Percentiles rank a stretch among this genome's conserved stretches.
Evolutionary conservation across 2,888 invertebrate genomes (phyloP).

Genomic region (Nomada ferruginata): DNA sequence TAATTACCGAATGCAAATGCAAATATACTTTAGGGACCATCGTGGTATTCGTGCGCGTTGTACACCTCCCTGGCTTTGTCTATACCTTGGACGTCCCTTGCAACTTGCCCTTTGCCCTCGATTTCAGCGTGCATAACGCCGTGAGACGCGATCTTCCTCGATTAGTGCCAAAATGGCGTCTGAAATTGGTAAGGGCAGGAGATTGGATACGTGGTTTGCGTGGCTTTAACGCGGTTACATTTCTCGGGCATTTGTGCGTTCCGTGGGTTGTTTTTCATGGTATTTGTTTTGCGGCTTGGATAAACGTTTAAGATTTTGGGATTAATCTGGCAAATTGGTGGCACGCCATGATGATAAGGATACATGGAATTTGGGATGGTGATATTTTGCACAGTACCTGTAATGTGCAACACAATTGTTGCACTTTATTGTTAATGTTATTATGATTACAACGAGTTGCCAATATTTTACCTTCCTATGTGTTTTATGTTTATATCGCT

Average conservation of each 20-base stretch:
- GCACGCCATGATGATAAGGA: too few species aligned
- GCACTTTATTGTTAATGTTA: too few species aligned
- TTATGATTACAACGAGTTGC: too few species aligned
- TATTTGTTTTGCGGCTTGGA: not conserved
- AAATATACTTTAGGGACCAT: constrained; percentile 78
- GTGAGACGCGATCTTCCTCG: constrained; percentile 48
- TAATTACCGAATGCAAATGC: constrained; percentile 82
- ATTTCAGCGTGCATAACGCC: constrained; percentile 20
- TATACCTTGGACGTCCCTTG: constrained; percentile 9
- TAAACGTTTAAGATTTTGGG: not conserved
- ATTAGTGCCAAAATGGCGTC: constrained; percentile 45
- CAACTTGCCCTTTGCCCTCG: constrained; percentile 36
- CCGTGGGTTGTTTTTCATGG: not conserved
- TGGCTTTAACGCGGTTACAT: constrained; percentile 5
- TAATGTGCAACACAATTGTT: too few species aligned
- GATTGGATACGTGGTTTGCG: constrained; percentile 28
- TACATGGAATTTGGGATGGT: too few species aligned
- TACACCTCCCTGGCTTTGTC: not conserved
- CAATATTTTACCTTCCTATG: too few species aligned
- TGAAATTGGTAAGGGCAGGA: constrained; percentile 19
- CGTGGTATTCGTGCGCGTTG: constrained; percentile 59
- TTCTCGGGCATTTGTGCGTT: not conserved
- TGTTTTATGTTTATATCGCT: too few species aligned
- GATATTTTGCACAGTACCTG: too few species aligned
- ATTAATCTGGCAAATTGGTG: not conserved